phyloP scores from a whole-genome alignment of 2,888 invertebrate species.

The Tenthredo scrophulariae region DNA sequence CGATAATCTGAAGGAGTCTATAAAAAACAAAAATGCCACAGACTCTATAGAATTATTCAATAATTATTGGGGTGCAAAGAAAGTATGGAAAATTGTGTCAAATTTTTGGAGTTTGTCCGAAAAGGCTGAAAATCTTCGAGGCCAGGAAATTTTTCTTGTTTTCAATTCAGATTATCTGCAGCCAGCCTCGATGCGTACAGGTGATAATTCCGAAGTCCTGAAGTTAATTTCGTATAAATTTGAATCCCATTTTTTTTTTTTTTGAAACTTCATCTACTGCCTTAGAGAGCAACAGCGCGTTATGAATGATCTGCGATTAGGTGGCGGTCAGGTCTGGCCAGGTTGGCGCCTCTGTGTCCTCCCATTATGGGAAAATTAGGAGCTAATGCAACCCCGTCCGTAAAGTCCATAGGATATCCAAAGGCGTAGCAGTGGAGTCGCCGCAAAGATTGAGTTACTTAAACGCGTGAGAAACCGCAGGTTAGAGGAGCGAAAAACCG shows the following conservation, averaged over 20 bases:
- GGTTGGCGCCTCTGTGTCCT: conserved; percentile 69
- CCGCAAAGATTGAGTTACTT: not conserved
- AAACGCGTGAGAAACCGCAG: conserved; percentile 22
- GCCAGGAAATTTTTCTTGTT: not conserved
- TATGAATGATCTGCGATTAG: conserved; percentile 71
- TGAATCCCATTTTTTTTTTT: conserved; percentile 30
- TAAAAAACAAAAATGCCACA: not conserved
- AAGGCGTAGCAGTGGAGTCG: conserved; percentile 26
- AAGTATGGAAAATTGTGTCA: not conserved
- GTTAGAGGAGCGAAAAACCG: not conserved
- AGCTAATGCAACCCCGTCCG: conserved; percentile 61
- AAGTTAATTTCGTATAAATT: conserved; percentile 24
- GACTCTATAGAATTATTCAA: not conserved
- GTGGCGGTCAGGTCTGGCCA: conserved; percentile 61
- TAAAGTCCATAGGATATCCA: conserved; percentile 45
- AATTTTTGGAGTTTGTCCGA: not conserved
- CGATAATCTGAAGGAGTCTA: not conserved
- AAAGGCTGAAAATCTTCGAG: not conserved
- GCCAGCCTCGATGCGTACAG: not conserved
- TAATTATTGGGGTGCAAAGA: not conserved
- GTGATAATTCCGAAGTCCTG: not conserved
- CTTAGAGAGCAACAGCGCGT: conserved; percentile 55
- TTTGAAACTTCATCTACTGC: not conserved
- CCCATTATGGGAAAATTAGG: conserved; percentile 72
- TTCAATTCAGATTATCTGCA: not conserved